Evolutionary conservation across 2,113 vertebrate genomes (phyloP).

Genomic region (Podiceps cristatus): DNA sequence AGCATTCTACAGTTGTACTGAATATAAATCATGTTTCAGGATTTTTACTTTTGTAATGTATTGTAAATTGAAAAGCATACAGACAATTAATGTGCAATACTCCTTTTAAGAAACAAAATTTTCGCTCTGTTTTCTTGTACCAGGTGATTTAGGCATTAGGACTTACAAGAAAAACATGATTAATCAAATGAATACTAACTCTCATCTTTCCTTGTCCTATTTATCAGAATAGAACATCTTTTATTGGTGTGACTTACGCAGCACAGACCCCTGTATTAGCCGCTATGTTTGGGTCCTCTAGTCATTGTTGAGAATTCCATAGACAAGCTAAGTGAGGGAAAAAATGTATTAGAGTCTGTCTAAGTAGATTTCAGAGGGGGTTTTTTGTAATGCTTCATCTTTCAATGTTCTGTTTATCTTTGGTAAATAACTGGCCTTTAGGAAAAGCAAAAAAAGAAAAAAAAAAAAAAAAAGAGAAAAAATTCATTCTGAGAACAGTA

Average conservation of each 20-base stretch:
- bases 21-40: background rate
- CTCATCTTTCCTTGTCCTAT: background rate
- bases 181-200: background rate
- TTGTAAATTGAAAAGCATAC: background rate
- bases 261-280: background rate
- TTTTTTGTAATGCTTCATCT: background rate
- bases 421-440: background rate
- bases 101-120: background rate
- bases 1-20: background rate
- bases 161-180: background rate
- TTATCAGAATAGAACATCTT: background rate
- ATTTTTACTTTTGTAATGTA: background rate
- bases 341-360: background rate
- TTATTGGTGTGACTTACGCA: background rate
- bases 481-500: background rate
- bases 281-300: rapidly evolving
- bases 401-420: background rate
- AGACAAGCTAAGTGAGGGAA: background rate
- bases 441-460: background rate
- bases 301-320: background rate
- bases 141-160: background rate
- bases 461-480: background rate
- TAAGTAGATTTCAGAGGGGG: background rate
- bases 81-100: background rate
- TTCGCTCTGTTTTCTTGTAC: background rate